These are phyloP conservation scores for Falco peregrinus DNA, from an alignment of 2,797 vertebrate genomes.

Conservation along the genomic window DNA sequence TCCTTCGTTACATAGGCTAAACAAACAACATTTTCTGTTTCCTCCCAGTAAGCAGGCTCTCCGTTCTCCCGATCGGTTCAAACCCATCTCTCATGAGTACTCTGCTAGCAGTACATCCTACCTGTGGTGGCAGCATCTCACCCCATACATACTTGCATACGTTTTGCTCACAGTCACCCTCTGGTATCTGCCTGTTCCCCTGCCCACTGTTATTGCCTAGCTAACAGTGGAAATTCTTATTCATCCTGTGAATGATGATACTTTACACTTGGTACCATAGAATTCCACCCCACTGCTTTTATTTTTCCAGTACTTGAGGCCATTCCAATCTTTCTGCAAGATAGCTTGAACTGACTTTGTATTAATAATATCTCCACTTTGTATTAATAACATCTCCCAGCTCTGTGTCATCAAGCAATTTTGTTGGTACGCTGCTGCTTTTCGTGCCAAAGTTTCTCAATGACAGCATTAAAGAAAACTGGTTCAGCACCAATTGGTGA, in stretches of 20 bases:
- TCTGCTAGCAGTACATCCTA: not conserved
- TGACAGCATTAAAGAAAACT: conserved; percentile 17
- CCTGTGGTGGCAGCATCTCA: not conserved
- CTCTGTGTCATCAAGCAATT: not conserved
- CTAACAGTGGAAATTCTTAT: not conserved
- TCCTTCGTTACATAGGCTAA: not conserved
- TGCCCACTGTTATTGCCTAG: not conserved
- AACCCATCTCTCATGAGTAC: not conserved
- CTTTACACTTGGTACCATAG: not conserved
- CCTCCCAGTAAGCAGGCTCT: not conserved
- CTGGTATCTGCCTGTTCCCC: not conserved
- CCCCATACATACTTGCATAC: not conserved
- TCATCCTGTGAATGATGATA: not conserved
- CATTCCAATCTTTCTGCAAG: not conserved
- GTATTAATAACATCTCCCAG: not conserved
- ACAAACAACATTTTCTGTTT: not conserved
- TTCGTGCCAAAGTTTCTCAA: conserved; percentile 4
- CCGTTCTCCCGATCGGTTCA: not conserved
- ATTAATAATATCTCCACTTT: not conserved
- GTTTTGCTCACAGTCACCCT: not conserved
- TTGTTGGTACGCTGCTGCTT: not conserved
- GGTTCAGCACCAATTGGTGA: conserved; percentile 15
- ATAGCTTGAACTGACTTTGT: not conserved
- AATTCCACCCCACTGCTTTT: not conserved
- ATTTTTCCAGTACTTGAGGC: not conserved